A percentile compares a stretch with the other conserved stretches of the same genome.
phyloP scores from a whole-genome alignment of 2,113 vertebrate genomes.

The Lamprotornis superbus region DNA sequence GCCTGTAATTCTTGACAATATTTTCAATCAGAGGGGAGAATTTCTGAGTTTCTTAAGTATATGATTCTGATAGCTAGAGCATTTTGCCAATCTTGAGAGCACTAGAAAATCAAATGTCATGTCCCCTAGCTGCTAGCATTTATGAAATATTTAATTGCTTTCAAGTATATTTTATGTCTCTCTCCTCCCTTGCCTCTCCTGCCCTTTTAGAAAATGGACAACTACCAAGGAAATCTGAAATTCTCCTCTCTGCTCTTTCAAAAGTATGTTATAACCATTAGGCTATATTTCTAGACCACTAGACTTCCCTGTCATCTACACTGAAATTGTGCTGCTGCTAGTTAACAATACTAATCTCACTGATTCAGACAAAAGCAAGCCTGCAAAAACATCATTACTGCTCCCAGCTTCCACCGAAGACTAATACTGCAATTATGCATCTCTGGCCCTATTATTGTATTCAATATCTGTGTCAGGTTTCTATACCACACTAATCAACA shows the following conservation, averaged over 20 bases:
- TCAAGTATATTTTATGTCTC: not conserved
- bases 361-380: not conserved
- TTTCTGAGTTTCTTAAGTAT: not conserved
- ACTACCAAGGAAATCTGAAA: not conserved
- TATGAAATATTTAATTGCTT: not conserved
- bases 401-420: not conserved
- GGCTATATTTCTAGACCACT: not conserved
- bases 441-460: not conserved
- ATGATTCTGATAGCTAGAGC: not conserved
- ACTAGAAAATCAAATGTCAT: not conserved
- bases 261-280: not conserved
- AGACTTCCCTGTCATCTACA: not conserved
- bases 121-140: not conserved
- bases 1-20: not conserved
- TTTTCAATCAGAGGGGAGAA: not conserved
- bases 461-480: not conserved
- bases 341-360: not conserved
- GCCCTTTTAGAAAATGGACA: not conserved
- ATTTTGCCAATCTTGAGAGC: not conserved
- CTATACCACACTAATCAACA: not conserved
- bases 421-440: not conserved
- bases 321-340: not conserved
- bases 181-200: not conserved
- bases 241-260: not conserved
- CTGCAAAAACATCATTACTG: not conserved